Evolutionary conservation across 2,113 vertebrate species (phyloP).

Genomic region (Megaceryle maxima): DNA sequence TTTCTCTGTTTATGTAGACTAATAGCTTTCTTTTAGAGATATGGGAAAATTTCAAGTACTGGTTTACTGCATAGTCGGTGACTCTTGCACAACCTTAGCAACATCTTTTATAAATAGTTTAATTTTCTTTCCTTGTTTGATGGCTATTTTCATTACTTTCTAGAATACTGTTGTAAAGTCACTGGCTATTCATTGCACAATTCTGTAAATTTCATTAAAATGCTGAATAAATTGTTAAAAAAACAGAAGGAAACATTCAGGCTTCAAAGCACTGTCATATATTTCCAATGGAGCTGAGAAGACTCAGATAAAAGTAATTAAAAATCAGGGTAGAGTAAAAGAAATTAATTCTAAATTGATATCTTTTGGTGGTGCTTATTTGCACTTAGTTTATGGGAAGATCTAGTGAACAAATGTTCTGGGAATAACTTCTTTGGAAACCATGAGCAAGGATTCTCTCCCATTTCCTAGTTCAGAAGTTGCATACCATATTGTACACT

Average conservation of each 20-base stretch:
- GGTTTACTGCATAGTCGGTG: constrained; percentile 22
- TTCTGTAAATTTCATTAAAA: neutral
- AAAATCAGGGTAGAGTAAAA: neutral
- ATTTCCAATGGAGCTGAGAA: neutral
- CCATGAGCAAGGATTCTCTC: neutral
- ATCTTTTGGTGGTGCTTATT: neutral
- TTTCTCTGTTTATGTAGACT: neutral
- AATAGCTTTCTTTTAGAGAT: neutral
- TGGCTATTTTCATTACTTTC: constrained; percentile 54
- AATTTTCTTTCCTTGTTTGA: constrained; percentile 27
- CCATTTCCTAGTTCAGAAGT: neutral
- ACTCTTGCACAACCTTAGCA: neutral
- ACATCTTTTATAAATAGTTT: constrained; percentile 24
- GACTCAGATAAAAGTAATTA: neutral
- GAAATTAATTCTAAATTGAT: neutral
- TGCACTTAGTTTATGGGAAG: neutral
- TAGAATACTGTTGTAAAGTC: constrained; percentile 27
- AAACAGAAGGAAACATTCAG: neutral
- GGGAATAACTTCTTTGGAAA: neutral
- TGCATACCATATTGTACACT: neutral
- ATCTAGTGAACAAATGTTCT: neutral
- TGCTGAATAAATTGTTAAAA: neutral
- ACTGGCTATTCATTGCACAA: constrained; percentile 12
- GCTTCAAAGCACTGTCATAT: neutral
- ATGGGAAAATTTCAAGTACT: neutral